These are phyloP conservation scores for Mallotus villosus DNA, from an alignment of 2,797 vertebrate species.

Conservation along the genomic window DNA sequence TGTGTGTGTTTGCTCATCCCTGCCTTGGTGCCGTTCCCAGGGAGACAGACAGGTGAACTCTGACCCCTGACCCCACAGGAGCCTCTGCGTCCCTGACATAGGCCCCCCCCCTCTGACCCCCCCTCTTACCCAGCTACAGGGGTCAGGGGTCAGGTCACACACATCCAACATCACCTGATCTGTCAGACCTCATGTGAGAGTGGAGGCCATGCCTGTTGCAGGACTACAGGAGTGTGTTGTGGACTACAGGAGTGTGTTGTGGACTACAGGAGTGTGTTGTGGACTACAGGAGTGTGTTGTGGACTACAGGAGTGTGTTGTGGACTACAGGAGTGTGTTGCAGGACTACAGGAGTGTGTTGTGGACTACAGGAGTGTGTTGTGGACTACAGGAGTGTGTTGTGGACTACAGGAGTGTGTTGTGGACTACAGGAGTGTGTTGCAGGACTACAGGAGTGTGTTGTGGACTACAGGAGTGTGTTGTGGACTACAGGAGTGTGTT, in stretches of 20 bases:
- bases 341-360: background rate
- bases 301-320: background rate
- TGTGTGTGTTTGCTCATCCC: slow-evolving; percentile 8
- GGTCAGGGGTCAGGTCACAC: background rate
- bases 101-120: slow-evolving; percentile 12
- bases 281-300: too few relatives aligned
- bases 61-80: background rate
- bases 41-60: background rate
- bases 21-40: slow-evolving; percentile 15
- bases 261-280: too few relatives aligned
- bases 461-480: background rate
- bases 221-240: background rate
- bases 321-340: background rate
- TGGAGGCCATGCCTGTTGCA: background rate
- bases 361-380: background rate
- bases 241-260: too few relatives aligned
- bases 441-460: background rate
- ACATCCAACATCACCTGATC: background rate
- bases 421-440: too few relatives aligned
- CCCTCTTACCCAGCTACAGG: background rate
- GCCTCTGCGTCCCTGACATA: background rate
- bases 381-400: too few relatives aligned
- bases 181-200: background rate
- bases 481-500: background rate
- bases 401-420: too few relatives aligned